phyloP scores from a whole-genome alignment of 2,113 vertebrate genomes.

The Myanophis thanlyinensis region DNA sequence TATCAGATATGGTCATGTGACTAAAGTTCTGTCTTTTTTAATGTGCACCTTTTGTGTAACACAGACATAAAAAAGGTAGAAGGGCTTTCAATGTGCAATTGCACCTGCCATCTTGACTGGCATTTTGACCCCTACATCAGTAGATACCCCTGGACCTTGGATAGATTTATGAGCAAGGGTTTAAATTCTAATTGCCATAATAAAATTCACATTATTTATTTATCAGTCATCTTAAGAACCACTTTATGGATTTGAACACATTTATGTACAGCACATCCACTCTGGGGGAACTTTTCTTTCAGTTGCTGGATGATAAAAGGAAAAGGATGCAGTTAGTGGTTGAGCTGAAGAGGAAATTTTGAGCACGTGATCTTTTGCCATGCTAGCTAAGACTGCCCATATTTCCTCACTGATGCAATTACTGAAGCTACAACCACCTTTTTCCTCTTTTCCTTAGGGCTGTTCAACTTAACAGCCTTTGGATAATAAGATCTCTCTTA shows the following conservation, averaged over 20 bases:
- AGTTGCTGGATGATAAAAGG: background rate
- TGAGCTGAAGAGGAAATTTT: background rate
- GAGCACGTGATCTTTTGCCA: background rate
- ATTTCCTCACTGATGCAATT: background rate
- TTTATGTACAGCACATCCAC: background rate
- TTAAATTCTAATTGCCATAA: background rate
- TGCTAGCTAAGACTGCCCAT: background rate
- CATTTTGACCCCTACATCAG: background rate
- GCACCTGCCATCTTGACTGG: background rate
- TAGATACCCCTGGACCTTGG: background rate
- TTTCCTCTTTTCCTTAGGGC: background rate
- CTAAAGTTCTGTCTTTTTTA: background rate
- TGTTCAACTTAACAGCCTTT: background rate
- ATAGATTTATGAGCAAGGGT: background rate
- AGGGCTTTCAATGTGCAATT: background rate
- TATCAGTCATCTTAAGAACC: background rate
- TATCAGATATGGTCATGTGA: background rate
- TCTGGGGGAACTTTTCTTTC: background rate
- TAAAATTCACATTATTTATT: background rate
- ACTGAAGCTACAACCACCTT: background rate
- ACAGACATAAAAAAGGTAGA: background rate
- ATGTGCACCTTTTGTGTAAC: background rate
- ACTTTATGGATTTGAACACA: background rate
- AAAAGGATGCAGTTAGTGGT: background rate
- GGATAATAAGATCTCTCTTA: background rate